A percentile compares a stretch with the other conserved stretches of the same genome.
Conservation (phyloP, 1,140 invertebrate species). For the Drosophila willistoni region DNA sequence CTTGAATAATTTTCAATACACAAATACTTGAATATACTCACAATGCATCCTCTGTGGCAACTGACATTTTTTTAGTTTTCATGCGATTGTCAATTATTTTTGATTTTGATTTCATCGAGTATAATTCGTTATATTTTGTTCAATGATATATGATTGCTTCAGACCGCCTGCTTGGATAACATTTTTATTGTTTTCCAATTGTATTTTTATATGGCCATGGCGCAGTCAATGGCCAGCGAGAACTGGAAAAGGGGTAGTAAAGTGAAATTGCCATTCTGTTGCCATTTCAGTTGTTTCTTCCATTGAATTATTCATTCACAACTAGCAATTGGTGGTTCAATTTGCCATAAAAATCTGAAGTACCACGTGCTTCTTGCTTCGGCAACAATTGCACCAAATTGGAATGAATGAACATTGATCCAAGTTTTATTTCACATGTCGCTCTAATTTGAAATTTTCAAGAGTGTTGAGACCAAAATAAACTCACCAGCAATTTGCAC, state of each 20-base stretch:
- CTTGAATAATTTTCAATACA: neutral
- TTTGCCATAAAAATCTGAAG: slow-evolving; percentile 1
- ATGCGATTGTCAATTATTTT: neutral
- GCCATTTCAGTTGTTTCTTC: neutral
- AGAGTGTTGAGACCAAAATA: too few species aligned
- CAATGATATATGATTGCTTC: neutral
- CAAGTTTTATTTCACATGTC: too few species aligned
- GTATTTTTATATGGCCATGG: neutral
- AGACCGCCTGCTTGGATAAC: neutral
- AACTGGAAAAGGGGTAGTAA: neutral
- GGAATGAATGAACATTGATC: neutral
- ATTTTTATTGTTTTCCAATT: neutral
- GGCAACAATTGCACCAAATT: neutral
- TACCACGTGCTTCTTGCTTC: neutral
- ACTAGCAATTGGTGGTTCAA: slow-evolving; percentile 1
- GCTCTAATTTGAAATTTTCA: too few species aligned
- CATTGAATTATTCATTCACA: slow-evolving; percentile 7
- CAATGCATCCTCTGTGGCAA: neutral
- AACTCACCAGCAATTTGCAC: too few species aligned
- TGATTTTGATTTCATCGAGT: neutral
- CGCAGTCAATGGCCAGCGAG: neutral
- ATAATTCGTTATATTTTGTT: neutral
- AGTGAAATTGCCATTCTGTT: neutral
- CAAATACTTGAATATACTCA: neutral
- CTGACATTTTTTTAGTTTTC: neutral